Evolutionary conservation across 2,113 vertebrate species (phyloP).

Genomic region (Pachypanchax playfairii): DNA sequence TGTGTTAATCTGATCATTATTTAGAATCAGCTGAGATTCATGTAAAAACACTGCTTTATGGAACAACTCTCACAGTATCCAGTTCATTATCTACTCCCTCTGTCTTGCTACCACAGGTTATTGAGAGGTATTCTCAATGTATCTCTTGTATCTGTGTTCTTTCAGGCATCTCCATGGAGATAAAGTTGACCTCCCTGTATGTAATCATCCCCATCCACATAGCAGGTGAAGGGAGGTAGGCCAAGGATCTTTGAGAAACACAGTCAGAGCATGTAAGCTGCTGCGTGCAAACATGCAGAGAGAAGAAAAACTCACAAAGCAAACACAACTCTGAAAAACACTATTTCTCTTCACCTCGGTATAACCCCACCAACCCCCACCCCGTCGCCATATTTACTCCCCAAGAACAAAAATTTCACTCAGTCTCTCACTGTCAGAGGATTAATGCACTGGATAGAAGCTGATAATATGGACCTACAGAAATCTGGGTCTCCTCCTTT

Average conservation of each 20-base stretch:
- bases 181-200: slow-evolving; percentile 61
- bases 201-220: slow-evolving; percentile 63
- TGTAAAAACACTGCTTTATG: slow-evolving; percentile 52
- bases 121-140: slow-evolving; percentile 28
- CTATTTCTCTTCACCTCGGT: slow-evolving; percentile 55
- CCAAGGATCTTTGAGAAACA: slow-evolving; percentile 38
- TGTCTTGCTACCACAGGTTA: slow-evolving; percentile 27
- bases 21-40: slow-evolving; percentile 51
- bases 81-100: slow-evolving; percentile 33
- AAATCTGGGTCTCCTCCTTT: slow-evolving; percentile 73
- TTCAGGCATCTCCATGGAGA: slow-evolving; percentile 61
- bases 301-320: slow-evolving; percentile 20
- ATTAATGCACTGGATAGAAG: slow-evolving; percentile 71
- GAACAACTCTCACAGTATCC: slow-evolving; percentile 46
- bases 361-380: too few relatives aligned
- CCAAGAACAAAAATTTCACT: slow-evolving; percentile 64
- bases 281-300: slow-evolving; percentile 2
- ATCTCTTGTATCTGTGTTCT: slow-evolving; percentile 41
- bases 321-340: slow-evolving; percentile 59
- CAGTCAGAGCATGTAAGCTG: slow-evolving; percentile 32
- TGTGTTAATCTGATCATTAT: slow-evolving; percentile 62
- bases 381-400: slow-evolving; percentile 67
- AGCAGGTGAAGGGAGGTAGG: slow-evolving; percentile 52
- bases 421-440: slow-evolving; percentile 54
- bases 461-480: slow-evolving; percentile 73